Base-by-base conservation (phyloP, 2,797 vertebrate genomes). In the Jordanella pulchra region DNA sequence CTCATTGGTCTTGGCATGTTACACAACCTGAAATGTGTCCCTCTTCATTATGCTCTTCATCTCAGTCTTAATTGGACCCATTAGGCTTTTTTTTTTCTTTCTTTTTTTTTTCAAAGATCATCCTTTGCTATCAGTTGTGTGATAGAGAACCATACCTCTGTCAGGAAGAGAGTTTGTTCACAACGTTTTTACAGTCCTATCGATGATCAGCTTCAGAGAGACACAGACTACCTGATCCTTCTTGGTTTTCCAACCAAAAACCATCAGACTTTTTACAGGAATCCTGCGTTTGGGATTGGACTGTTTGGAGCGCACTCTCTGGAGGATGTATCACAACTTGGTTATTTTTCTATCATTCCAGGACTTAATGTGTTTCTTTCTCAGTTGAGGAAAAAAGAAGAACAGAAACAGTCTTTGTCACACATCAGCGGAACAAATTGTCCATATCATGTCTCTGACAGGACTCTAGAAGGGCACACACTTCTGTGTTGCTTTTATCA, bases 331-430 rank as follows among this genome's bases (percentile, higher is more conserved):
- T 87, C 84, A 76, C 84, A 85, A 75, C 91, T 87, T 70, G 82
- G 45, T 89, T 87, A 89, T 89, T 93, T 92, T 93, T 91, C 58
- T 91, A 90, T 71, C 93, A 90, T 89, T 81, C 75, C 81, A 55
- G 77, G 80, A 81, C 54, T 71, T 39, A 1, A 23, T 17, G 15
- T 72, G 82, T 63, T 67, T 61, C 69, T 80, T 60, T 71, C 13
- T 87, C 56, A 32, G 0, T 63, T 35, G 6, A n/a, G 39, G 23
- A 23, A 45, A 45, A 35, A 39, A 65, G 12, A 71, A 25, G 15
- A 61, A 74, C n/a, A 65, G 11, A 78, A 56, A 68, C 67, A 75
- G 67, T 77, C 25, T 1, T 73, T 51, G 45, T 25, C 69, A 66
- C 47, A 54, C 84, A 81, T 86, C 79, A 25, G 35, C 23, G 7